Evolutionary conservation across 92 coral and sea anemone genomes (phyloP).

Genomic region (Phenganax subtilis): DNA sequence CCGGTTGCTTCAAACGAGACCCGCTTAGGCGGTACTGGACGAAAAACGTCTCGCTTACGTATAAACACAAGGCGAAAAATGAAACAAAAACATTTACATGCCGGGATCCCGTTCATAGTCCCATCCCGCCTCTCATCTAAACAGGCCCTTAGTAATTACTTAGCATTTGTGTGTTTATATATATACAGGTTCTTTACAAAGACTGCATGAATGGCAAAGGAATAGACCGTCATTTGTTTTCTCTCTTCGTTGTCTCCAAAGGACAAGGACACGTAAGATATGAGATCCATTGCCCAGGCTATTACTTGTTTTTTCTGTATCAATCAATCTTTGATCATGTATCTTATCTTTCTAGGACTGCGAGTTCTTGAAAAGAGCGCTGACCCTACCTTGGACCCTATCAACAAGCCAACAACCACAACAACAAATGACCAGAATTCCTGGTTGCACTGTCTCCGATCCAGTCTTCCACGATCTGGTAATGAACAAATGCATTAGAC

Average conservation of each 20-base stretch:
- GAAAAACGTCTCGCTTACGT: too few species aligned
- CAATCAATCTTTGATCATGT: neutral
- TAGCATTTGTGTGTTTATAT: neutral
- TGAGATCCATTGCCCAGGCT: neutral
- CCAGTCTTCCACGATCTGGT: slow-evolving; percentile 89
- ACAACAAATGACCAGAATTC: slow-evolving; percentile 66
- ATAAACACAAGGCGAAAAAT: too few species aligned
- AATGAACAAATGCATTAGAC: slow-evolving; percentile 15
- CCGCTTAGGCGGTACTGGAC: too few species aligned
- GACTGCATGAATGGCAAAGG: slow-evolving; percentile 99
- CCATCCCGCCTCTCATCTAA: too few species aligned
- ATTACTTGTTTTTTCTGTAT: neutral
- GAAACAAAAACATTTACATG: too few species aligned
- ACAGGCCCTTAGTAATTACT: neutral
- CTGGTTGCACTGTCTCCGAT: slow-evolving; percentile 71
- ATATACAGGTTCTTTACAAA: slow-evolving; percentile 57
- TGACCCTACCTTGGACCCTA: slow-evolving; percentile 84
- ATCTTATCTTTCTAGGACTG: slow-evolving; percentile 60
- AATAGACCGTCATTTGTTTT: slow-evolving; percentile 88
- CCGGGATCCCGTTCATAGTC: too few species aligned
- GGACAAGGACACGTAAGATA: slow-evolving; percentile 91
- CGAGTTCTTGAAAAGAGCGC: slow-evolving; percentile 84
- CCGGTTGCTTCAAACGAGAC: too few species aligned
- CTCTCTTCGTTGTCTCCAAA: slow-evolving; percentile 79
- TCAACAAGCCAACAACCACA: slow-evolving; percentile 98